Percentiles rank a stretch among this genome's conserved stretches.
Conservation (phyloP, 2,888 invertebrate genomes). For the Cheilosia vulpina region DNA sequence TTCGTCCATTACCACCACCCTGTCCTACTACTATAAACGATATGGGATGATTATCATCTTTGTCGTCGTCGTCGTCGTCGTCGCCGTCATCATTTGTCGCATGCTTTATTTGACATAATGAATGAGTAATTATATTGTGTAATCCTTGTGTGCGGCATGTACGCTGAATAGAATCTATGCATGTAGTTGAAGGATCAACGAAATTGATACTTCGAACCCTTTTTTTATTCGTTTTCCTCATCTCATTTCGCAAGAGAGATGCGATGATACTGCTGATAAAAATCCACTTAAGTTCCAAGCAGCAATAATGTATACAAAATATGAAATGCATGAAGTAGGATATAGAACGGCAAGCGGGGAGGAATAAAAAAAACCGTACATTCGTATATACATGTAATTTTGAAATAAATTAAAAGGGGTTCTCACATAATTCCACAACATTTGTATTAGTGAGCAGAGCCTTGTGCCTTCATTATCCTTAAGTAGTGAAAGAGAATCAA, state of each 20-base stretch:
- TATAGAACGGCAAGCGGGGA: conserved; percentile 6
- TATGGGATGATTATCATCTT: conserved; percentile 50
- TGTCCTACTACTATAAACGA: conserved; percentile 17
- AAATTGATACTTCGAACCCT: conserved; percentile 74
- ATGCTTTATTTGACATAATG: conserved; percentile 74
- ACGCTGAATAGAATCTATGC: conserved; percentile 42
- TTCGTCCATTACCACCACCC: conserved; percentile 16
- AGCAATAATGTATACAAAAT: conserved; percentile 56
- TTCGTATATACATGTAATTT: conserved; percentile 29
- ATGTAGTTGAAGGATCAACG: conserved; percentile 66
- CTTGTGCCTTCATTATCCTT: conserved; percentile 58
- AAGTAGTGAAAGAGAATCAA: conserved; percentile 63
- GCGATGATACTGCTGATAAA: conserved; percentile 72
- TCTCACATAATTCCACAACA: conserved; percentile 51
- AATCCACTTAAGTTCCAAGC: conserved; percentile 69
- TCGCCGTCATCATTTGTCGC: conserved; percentile 62
- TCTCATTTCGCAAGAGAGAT: conserved; percentile 45
- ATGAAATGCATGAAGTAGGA: conserved; percentile 43
- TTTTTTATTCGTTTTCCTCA: conserved; percentile 34
- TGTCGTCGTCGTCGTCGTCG: conserved; percentile 33
- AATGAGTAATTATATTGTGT: conserved; percentile 73
- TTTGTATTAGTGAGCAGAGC: conserved; percentile 59
- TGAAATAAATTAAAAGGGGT: conserved; percentile 68
- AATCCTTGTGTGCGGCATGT: conserved; percentile 54
- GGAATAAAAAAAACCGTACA: conserved; percentile 2